A percentile compares a stretch with the other conserved stretches of the same genome.
Conservation (phyloP, 2,113 vertebrate genomes). For the Pseudonaja textilis region DNA sequence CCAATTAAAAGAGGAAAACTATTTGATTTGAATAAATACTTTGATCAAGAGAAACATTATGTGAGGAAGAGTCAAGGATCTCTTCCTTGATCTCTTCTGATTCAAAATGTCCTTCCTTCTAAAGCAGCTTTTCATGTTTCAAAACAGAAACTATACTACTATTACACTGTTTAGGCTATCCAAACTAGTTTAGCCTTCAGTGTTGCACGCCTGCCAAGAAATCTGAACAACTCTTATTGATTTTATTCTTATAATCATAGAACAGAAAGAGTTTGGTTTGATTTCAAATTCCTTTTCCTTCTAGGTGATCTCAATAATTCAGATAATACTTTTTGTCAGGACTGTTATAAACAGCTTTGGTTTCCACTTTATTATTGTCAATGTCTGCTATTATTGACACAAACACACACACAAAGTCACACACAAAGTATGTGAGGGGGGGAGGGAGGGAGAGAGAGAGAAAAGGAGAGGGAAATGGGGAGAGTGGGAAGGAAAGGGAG, state of each 20-base stretch:
- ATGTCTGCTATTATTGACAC: neutral
- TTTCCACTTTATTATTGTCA: neutral
- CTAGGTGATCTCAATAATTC: neutral
- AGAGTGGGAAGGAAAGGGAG: too few species aligned
- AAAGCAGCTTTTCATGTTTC: neutral
- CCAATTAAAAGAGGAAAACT: neutral
- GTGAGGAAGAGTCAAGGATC: neutral
- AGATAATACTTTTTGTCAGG: neutral
- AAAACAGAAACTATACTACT: neutral
- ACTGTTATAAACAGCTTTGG: neutral
- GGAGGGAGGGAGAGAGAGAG: too few species aligned
- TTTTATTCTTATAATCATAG: neutral
- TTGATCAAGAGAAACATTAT: neutral
- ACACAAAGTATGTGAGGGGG: neutral
- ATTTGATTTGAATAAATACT: neutral
- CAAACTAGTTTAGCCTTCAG: neutral
- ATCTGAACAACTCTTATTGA: conserved; percentile 4
- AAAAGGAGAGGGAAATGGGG: too few species aligned
- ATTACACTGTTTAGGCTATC: neutral
- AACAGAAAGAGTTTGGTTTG: neutral
- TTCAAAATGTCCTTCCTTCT: too few species aligned
- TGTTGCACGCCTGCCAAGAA: neutral
- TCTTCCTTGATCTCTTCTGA: neutral
- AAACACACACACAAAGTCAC: neutral
- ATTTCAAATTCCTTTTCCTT: neutral